Percentiles rank a stretch among this genome's conserved stretches.
Evolutionary conservation across 2,113 vertebrate species (phyloP).

Genomic region (Mustelus asterias): DNA sequence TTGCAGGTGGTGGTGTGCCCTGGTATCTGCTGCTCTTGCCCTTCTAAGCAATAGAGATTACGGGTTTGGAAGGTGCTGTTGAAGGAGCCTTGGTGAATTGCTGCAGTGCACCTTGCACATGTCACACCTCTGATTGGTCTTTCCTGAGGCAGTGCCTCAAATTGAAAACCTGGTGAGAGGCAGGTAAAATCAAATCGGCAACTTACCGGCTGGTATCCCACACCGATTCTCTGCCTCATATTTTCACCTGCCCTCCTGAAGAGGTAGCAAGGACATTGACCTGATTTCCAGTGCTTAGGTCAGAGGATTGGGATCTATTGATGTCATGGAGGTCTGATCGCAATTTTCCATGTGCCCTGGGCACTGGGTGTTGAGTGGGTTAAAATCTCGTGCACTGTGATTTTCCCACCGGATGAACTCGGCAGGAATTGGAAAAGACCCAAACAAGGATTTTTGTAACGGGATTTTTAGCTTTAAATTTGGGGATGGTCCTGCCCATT

Average conservation of each 20-base stretch:
- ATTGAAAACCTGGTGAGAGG: too few species aligned
- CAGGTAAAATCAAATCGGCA: not conserved
- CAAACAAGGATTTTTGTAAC: not conserved
- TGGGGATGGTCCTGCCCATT: not conserved
- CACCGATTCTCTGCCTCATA: not conserved
- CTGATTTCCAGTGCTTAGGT: not conserved
- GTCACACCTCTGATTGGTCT: too few species aligned
- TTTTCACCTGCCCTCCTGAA: not conserved
- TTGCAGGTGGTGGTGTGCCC: too few species aligned
- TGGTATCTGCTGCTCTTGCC: too few species aligned
- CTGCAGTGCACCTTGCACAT: too few species aligned
- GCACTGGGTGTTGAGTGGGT: not conserved
- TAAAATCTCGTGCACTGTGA: not conserved
- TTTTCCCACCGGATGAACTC: not conserved
- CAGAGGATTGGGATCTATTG: not conserved
- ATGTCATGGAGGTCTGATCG: not conserved
- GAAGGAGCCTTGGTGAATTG: too few species aligned
- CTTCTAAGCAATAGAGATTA: too few species aligned
- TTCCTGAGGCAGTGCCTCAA: not conserved
- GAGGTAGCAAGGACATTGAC: not conserved
- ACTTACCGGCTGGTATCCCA: not conserved
- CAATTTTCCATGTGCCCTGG: not conserved
- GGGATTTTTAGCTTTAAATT: not conserved
- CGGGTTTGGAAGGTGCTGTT: too few species aligned
- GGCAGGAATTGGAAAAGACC: not conserved